These are phyloP conservation scores for Hafferia zeledoni DNA, from an alignment of 2,797 vertebrate species.

Conservation along the genomic window DNA sequence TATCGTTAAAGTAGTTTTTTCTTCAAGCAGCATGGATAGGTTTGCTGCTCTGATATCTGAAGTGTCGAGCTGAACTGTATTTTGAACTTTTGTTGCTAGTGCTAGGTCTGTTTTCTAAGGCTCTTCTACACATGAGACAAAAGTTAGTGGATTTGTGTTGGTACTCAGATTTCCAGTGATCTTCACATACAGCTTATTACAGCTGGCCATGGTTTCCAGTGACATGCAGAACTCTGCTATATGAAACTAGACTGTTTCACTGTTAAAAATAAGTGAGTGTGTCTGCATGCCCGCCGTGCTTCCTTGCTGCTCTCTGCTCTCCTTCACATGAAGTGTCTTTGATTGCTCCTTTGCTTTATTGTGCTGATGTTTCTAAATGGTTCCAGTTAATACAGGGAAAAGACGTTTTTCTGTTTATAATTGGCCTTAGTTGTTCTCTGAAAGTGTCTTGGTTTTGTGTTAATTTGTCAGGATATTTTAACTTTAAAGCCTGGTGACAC, in stretches of 20 bases:
- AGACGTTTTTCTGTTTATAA: neutral
- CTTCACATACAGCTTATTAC: neutral
- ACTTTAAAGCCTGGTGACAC: slow-evolving; percentile 30
- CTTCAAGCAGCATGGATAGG: neutral
- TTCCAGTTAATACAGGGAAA: neutral
- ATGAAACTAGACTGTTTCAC: neutral
- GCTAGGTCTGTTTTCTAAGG: neutral
- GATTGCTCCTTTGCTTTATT: neutral
- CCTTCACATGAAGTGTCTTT: neutral
- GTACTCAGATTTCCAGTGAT: neutral
- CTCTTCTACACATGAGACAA: neutral
- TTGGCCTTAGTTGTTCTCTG: neutral
- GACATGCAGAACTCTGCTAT: neutral
- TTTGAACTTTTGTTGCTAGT: neutral
- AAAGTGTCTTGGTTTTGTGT: slow-evolving; percentile 35
- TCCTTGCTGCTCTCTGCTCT: neutral
- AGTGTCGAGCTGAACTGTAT: neutral
- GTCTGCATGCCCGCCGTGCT: neutral
- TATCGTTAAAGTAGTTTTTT: neutral
- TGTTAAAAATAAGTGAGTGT: neutral
- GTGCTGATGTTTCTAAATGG: neutral
- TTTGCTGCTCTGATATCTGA: neutral
- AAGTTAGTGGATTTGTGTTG: neutral
- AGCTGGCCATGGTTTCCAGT: neutral
- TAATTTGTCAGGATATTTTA: slow-evolving; percentile 15